phyloP scores from a whole-genome alignment of 2,888 invertebrate species.

The Trimorus sp. region DNA sequence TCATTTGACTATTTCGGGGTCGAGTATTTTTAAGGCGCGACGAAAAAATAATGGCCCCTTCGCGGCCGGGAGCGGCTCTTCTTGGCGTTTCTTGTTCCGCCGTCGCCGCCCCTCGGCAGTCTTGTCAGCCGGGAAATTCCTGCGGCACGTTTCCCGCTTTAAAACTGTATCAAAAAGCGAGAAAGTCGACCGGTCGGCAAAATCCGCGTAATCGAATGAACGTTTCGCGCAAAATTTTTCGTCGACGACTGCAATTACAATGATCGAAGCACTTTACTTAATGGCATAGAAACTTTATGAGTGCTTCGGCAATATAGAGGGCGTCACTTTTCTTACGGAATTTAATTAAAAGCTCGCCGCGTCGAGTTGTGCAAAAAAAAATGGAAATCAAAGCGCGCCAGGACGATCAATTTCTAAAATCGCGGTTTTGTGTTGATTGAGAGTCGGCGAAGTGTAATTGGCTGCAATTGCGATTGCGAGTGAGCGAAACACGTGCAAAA shows the following conservation, averaged over 20 bases:
- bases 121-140: conserved; percentile 32
- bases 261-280: conserved; percentile 43
- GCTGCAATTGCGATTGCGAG: too few species aligned
- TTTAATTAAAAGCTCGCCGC: conserved; percentile 47
- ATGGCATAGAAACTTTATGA: conserved; percentile 54
- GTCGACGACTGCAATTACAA: conserved; percentile 31
- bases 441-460: background rate
- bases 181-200: conserved; percentile 17
- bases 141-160: conserved; percentile 25
- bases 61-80: conserved; percentile 30
- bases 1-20: conserved; percentile 71
- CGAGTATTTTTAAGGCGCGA: conserved; percentile 76
- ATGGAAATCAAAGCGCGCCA: background rate
- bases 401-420: background rate
- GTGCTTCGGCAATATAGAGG: background rate
- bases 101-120: conserved; percentile 5
- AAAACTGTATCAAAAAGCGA: conserved; percentile 28
- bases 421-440: background rate
- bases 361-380: conserved; percentile 3
- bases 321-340: conserved; percentile 39
- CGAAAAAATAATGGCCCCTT: conserved; percentile 64
- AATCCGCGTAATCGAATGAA: conserved; percentile 35
- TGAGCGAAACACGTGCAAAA: too few species aligned
- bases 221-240: too few species aligned
- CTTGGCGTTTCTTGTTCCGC: background rate